Conservation (phyloP, 2,113 vertebrate species). For the Myiozetetes cayanensis region DNA sequence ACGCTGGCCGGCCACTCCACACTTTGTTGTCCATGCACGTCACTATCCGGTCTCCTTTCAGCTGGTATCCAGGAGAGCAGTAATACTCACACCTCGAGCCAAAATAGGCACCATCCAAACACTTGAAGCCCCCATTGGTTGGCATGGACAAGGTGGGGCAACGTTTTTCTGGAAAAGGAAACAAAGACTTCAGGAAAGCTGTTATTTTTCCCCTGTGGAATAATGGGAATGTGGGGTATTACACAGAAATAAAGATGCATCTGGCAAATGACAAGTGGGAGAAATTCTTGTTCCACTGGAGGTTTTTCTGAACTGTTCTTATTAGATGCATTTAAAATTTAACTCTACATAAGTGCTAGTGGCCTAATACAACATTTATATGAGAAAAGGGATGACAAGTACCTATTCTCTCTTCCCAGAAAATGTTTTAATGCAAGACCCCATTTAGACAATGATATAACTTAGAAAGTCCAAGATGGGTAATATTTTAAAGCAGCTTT, state of each 20-base stretch:
- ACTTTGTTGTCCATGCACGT: slow-evolving; percentile 85
- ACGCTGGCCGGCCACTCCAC: slow-evolving; percentile 84
- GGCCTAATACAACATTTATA: not conserved
- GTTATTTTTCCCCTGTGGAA: not conserved
- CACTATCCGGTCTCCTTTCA: slow-evolving; percentile 85
- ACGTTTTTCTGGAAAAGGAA: slow-evolving; percentile 83
- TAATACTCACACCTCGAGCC: slow-evolving; percentile 94
- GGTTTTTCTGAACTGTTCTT: not conserved
- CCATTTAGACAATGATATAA: not conserved
- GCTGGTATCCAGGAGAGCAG: slow-evolving; percentile 88
- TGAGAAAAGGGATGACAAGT: not conserved
- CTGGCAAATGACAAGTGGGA: not conserved
- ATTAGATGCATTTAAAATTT: not conserved
- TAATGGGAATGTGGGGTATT: rapidly evolving
- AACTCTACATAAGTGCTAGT: not conserved
- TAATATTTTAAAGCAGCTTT: not conserved
- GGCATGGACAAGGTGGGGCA: slow-evolving; percentile 89
- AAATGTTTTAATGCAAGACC: not conserved
- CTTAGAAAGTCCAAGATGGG: not conserved
- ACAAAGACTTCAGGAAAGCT: not conserved
- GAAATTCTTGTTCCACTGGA: not conserved
- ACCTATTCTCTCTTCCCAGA: not conserved
- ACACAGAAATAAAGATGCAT: not conserved
- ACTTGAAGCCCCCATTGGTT: slow-evolving; percentile 88
- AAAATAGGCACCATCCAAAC: slow-evolving; percentile 92